A percentile compares a stretch with the other conserved stretches of the same genome.
phyloP scores from a whole-genome alignment of 1,140 invertebrate genomes.

The Drosophila yakuba region DNA sequence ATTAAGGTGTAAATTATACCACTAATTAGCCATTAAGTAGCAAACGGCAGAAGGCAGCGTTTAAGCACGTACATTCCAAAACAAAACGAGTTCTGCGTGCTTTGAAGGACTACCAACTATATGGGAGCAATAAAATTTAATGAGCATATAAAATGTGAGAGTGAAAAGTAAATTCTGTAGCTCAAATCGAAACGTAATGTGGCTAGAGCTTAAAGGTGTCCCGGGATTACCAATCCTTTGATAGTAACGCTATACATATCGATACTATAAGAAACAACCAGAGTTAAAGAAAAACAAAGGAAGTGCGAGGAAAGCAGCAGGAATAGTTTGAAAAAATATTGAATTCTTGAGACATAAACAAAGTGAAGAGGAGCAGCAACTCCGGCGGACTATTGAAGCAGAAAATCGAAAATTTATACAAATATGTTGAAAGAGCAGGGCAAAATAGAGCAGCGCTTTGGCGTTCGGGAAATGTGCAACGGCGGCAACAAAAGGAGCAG shows the following conservation, averaged over 20 bases:
- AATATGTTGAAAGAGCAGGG: constrained; percentile 70
- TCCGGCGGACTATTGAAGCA: constrained; percentile 70
- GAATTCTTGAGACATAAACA: constrained; percentile 80
- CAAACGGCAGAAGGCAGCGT: constrained; percentile 53
- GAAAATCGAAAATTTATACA: constrained; percentile 82
- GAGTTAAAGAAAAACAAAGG: constrained; percentile 42
- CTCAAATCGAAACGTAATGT: constrained; percentile 28
- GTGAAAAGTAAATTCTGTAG: constrained; percentile 55
- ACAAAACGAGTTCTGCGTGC: constrained; percentile 26
- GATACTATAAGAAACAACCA: background rate
- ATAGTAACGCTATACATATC: constrained; percentile 36
- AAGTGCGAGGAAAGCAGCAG: constrained; percentile 48
- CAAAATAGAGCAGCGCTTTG: constrained; percentile 24
- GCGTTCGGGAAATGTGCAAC: constrained; percentile 69
- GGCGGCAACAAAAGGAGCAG: constrained; percentile 70
- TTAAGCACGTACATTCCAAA: constrained; percentile 52
- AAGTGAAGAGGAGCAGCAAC: constrained; percentile 63
- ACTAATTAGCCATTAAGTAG: constrained; percentile 80
- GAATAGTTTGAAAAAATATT: constrained; percentile 76
- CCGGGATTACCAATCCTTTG: constrained; percentile 41
- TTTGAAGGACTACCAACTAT: constrained; percentile 47
- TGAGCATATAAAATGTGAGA: constrained; percentile 70
- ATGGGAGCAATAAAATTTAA: constrained; percentile 73
- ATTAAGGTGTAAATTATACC: constrained; percentile 83
- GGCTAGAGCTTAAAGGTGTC: constrained; percentile 32